Evolutionary conservation across 92 coral and sea anemone species (phyloP).

Genomic region (Siderastrea radians): DNA sequence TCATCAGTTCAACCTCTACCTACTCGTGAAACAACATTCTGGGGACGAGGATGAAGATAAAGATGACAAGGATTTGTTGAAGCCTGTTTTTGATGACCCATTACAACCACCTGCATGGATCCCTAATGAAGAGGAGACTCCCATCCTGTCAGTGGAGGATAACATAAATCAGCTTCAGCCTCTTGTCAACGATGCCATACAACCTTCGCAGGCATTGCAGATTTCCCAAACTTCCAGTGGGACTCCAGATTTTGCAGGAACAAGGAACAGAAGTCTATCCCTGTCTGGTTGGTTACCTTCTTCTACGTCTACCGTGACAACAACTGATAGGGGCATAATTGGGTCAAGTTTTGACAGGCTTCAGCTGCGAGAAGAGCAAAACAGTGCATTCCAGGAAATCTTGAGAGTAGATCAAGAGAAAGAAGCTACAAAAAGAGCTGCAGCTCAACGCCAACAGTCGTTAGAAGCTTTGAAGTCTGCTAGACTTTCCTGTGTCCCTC

Average conservation of each 20-base stretch:
- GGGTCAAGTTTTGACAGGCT: background rate
- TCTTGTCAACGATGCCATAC: background rate
- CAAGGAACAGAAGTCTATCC: no score
- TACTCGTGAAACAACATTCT: no score
- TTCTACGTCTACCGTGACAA: background rate
- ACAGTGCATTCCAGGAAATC: background rate
- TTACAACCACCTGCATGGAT: no score
- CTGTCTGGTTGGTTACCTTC: background rate
- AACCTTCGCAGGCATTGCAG: background rate
- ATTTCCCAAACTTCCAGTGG: background rate
- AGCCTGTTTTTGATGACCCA: background rate
- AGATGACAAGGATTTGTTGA: background rate
- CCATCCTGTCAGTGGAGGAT: background rate
- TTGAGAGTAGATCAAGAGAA: background rate
- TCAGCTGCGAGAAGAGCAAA: background rate
- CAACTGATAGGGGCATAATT: background rate
- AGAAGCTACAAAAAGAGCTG: background rate
- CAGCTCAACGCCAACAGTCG: background rate
- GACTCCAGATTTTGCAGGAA: background rate
- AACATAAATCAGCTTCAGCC: background rate
- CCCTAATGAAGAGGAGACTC: no score
- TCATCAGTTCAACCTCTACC: no score
- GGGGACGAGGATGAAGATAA: no score
- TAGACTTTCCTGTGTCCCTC: background rate
- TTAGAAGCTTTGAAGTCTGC: background rate